Evolutionary conservation across 1,140 invertebrate species (phyloP), one percentile per base, ranked within the genome.

Genomic region (Drosophila arawakana): DNA sequence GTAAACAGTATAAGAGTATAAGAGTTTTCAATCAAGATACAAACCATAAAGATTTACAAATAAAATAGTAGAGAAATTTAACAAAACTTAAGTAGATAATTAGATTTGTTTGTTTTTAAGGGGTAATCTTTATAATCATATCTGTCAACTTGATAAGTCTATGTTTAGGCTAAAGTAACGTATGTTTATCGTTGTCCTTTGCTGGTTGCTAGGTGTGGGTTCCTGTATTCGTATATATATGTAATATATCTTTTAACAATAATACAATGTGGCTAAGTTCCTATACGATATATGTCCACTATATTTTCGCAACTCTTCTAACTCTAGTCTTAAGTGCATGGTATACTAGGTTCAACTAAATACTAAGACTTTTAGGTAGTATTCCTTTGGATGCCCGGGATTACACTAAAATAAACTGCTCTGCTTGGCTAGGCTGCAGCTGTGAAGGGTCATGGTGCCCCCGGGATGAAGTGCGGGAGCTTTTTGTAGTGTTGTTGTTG

Each of bases 361-460:
- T 70, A 65, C 67, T 88, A 73, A 62, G 74, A 82, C 79, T 81
- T 69, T 30, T 78, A 61, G 65, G 55, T 79, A 47, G 43, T 21
- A 72, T 89, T 89, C 71, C 84, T 89, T 89, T 89, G 84, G 84
- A 89, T 88, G 73, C 46, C 73, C 78, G 61, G 41, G 58, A 55
- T 9, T 61, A 68, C 58, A 69, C 71, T 89, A 88, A 69, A 88
- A 88, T 62, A 89, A 59, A 70, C 80, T 88, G 78, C 84, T 88
- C 67, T 89, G 84, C 85, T 89, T 89, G 85, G 84, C 84, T 57
- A 90, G 69, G 49, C 81, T 89, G 75, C 84, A 89, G 78, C 75
- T 88, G 68, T 89, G 84, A 75, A 88, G 84, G 77, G 84, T 88
- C 84, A 88, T 88, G 49, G 70, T 80, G 60, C 84, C 84, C 13